Evolutionary conservation across 1,140 invertebrate species (phyloP), one percentile per base, ranked within the genome.

Genomic region (Pogonomyrmex californicus): DNA sequence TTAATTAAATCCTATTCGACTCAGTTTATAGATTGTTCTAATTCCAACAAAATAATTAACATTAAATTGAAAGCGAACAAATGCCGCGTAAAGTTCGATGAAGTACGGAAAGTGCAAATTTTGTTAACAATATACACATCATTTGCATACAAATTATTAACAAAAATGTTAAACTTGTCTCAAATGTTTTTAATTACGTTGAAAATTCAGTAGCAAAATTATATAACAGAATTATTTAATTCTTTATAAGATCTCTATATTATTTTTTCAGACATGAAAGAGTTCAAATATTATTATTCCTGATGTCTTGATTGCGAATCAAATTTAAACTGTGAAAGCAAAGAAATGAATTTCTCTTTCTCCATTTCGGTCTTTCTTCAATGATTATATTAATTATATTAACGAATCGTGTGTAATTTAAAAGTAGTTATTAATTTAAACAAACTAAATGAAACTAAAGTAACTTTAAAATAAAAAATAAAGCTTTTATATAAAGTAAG

Each of bases 341-440:
- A 38, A 41, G 5, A 30, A 38, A 3, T 54, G 2, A 47, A 33
- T 70, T 71, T 49, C 47, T 23, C 0, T 49, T 70, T 17, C 7
- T 3, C 4, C 17, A 14, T 17, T 44, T 41, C 14, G 12, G n/a
- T 23, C 14, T n/a, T 54, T 75, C 17, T 38, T 36, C 2, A 14
- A 75, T 30, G 5, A 51, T 75, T 38, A 17, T 38, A 23, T 54
- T 38, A 4, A 56, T 51, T 56, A 73, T 73, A 73, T 73, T 73
- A 38, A 51, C 4, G 14, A 23, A 23, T 23, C 12, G 0, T 68
- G 0, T 1, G 12, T 71, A 36, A 38, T 5, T 10, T 9, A 44
- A 66, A 66, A 44, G 6, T 23, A 66, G 23, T n/a, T 23, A 66
- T n/a, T 66, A 66, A 66, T n/a, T 44, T 44, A n/a, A 66, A 1